Evolutionary conservation across 1,140 invertebrate species (phyloP), one percentile per base, ranked within the genome.

Genomic region (Lucilia cuprina): DNA sequence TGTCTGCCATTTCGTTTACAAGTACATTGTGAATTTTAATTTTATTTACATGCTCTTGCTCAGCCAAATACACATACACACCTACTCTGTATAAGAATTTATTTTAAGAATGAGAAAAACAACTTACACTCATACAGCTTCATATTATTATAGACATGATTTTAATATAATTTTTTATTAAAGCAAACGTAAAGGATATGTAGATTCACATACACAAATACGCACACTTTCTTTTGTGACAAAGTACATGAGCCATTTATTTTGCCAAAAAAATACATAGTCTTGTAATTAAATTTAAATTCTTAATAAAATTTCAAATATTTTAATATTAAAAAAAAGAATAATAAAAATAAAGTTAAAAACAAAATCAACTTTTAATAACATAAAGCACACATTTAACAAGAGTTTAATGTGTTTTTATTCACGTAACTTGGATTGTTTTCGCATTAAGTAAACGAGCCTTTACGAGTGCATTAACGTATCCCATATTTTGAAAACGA

Each of bases 11-110:
- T 70, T 70, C 65, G 65, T 25, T 70, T 70, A 70, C 65, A 21
- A 70, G 65, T 70, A 70, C 19, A 70, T 70, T 70, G 65, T 70
- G 65, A 70, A 70, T 70, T 70, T 70, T 70, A 70, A 70, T 70
- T 70, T 70, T 70, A 70, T 70, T 70, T 70, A 70, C 65, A 70
- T 21, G 19, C 65, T 55, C 50, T 4, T 55, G 13, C 50, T 55
- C 41, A 55, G 8, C 9, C 50, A 17, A 55, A 55, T 55, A 55
- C 50, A 55, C 50, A 55, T 4, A 55, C 50, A 55, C 50, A 55
- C 50, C 4, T 55, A 12, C 4, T 55, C 9, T 55, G 50, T n/a
- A 55, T 55, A 55, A 12, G 41, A 7, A 41, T 41, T 41, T 41
- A 41, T 41, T 41, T 41, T 10, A 41, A 17, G 14, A 60, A 60